phyloP scores from a whole-genome alignment of 2,113 vertebrate genomes.

The Pelusios castaneus region DNA sequence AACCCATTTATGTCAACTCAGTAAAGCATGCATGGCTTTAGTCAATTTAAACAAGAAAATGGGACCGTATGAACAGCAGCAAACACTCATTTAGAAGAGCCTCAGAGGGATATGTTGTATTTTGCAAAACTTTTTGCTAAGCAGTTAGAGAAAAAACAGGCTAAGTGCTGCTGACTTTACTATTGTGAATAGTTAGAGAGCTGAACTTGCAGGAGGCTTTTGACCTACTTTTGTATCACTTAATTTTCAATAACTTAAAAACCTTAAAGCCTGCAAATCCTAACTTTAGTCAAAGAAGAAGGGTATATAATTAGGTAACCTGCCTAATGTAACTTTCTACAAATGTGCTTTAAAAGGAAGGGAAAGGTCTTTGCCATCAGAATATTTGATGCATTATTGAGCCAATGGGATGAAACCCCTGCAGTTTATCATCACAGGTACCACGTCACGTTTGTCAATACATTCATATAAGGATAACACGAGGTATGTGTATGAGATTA shows the following conservation, averaged over 20 bases:
- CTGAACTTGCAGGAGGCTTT: not conserved
- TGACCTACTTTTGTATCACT: not conserved
- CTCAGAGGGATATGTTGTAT: not conserved
- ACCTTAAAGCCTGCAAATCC: not conserved
- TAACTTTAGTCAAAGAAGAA: not conserved
- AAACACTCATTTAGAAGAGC: not conserved
- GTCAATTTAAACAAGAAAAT: not conserved
- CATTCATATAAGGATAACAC: not conserved
- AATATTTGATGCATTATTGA: not conserved
- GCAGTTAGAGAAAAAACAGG: not conserved
- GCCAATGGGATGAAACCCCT: rapidly evolving
- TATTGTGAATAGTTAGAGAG: not conserved
- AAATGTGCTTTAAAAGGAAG: not conserved
- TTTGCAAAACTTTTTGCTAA: not conserved
- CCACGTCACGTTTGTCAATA: not conserved
- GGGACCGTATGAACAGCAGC: rapidly evolving
- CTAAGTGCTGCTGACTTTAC: not conserved
- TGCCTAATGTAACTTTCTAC: not conserved
- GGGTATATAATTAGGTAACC: rapidly evolving
- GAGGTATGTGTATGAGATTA: not conserved
- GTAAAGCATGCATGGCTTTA: not conserved
- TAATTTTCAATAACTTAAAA: not conserved
- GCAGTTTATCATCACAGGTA: not conserved
- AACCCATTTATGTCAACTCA: not conserved
- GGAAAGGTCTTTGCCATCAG: not conserved